A percentile compares a stretch with the other conserved stretches of the same genome.
These are phyloP conservation scores for Columba livia DNA, from an alignment of 2,113 vertebrate genomes.

Conservation along the genomic window DNA sequence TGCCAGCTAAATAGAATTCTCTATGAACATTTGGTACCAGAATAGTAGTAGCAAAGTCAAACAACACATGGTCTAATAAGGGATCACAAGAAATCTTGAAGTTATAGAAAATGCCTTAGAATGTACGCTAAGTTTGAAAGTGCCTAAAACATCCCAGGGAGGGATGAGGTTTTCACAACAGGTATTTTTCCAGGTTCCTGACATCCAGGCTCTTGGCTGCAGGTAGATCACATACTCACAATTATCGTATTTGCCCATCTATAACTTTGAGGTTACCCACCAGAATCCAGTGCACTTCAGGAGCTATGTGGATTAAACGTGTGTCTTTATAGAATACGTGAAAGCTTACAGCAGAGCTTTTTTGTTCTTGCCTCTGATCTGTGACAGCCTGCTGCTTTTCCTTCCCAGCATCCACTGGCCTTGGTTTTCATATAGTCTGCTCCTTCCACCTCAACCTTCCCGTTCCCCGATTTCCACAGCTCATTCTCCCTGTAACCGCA, in stretches of 20 bases:
- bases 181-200: neutral
- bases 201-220: neutral
- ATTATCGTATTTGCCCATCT: neutral
- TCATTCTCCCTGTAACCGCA: rapidly evolving
- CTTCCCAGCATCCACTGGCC: neutral
- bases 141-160: neutral
- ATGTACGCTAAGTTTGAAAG: neutral
- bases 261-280: neutral
- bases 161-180: neutral
- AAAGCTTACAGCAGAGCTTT: neutral
- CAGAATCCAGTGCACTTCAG: neutral
- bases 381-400: neutral
- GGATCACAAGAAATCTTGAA: neutral
- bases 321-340: neutral
- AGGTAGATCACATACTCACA: neutral
- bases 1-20: neutral
- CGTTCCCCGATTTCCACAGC: neutral
- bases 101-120: neutral
- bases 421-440: neutral
- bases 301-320: neutral
- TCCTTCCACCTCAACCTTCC: neutral
- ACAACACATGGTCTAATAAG: neutral
- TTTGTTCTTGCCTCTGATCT: neutral
- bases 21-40: neutral
- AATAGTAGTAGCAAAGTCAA: neutral